Evolutionary conservation across 2,888 invertebrate species (phyloP).

Genomic region (Carcina quercana): DNA sequence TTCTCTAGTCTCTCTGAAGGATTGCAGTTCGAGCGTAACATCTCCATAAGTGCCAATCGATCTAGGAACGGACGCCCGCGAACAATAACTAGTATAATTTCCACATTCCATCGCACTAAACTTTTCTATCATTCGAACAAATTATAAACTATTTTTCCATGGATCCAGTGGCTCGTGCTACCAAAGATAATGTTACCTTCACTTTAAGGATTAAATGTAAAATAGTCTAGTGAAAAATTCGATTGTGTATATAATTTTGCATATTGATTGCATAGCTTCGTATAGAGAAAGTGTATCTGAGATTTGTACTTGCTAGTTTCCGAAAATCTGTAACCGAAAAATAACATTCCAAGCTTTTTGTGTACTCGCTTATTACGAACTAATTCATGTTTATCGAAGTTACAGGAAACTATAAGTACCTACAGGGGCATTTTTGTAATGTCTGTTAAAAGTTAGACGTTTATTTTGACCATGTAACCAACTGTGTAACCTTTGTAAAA

Average conservation of each 20-base stretch:
- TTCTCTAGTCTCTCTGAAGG: slow-evolving; percentile 7
- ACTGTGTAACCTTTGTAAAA: slow-evolving; percentile 69
- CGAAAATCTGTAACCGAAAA: slow-evolving; percentile 17
- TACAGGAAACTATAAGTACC: slow-evolving; percentile 11
- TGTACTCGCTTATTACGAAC: slow-evolving; percentile 37
- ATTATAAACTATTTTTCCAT: slow-evolving; percentile 43
- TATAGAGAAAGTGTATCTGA: slow-evolving; percentile 27
- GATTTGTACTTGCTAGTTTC: slow-evolving; percentile 18
- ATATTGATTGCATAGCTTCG: slow-evolving; percentile 59
- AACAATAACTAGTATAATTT: slow-evolving; percentile 49
- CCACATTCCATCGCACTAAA: slow-evolving; percentile 42
- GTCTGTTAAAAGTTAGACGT: slow-evolving; percentile 48
- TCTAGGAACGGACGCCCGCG: slow-evolving; percentile 34
- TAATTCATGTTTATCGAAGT: slow-evolving; percentile 14
- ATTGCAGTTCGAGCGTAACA: slow-evolving; percentile 2
- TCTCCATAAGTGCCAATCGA: slow-evolving; percentile 62
- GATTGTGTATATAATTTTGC: slow-evolving; percentile 58
- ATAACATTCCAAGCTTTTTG: slow-evolving; percentile 60
- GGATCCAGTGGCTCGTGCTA: slow-evolving; percentile 55
- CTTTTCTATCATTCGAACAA: slow-evolving; percentile 14
- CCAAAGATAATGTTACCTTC: slow-evolving; percentile 74
- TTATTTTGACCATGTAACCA: slow-evolving; percentile 71
- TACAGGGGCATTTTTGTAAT: slow-evolving; percentile 19
- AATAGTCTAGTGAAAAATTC: slow-evolving; percentile 56
- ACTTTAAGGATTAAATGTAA: slow-evolving; percentile 59